Conservation (phyloP, 2,113 vertebrate species). For the Orthonyx spaldingii region DNA sequence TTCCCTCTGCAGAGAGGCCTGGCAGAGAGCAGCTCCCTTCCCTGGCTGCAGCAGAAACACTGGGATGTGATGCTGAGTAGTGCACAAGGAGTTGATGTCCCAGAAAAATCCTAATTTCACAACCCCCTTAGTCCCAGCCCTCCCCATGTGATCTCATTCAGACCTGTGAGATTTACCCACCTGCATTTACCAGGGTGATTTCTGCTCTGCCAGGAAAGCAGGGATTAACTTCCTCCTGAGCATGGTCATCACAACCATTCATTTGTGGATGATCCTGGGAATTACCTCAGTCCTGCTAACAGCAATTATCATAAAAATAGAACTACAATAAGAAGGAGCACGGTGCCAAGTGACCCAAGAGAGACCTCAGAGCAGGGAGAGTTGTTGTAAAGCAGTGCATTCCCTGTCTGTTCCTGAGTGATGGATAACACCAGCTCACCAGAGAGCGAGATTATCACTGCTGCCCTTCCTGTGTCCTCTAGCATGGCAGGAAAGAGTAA, state of each 20-base stretch:
- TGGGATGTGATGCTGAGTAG: neutral
- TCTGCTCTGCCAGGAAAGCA: neutral
- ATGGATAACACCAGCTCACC: neutral
- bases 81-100: neutral
- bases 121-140: neutral
- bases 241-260: neutral
- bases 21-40: neutral
- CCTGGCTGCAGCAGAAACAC: neutral
- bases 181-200: neutral
- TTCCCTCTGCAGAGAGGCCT: neutral
- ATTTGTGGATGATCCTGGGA: neutral
- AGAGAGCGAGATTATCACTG: neutral
- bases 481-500: neutral
- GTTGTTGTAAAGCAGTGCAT: neutral
- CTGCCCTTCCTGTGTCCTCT: slow-evolving; percentile 39
- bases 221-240: neutral
- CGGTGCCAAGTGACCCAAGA: neutral
- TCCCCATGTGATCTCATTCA: neutral
- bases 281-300: neutral
- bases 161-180: neutral
- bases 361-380: neutral
- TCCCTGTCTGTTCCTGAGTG: neutral
- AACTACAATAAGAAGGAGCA: neutral
- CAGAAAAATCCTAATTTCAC: neutral
- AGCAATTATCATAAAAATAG: neutral